Evolutionary conservation across 2,113 vertebrate genomes (phyloP).

Genomic region (Oceanites oceanicus): DNA sequence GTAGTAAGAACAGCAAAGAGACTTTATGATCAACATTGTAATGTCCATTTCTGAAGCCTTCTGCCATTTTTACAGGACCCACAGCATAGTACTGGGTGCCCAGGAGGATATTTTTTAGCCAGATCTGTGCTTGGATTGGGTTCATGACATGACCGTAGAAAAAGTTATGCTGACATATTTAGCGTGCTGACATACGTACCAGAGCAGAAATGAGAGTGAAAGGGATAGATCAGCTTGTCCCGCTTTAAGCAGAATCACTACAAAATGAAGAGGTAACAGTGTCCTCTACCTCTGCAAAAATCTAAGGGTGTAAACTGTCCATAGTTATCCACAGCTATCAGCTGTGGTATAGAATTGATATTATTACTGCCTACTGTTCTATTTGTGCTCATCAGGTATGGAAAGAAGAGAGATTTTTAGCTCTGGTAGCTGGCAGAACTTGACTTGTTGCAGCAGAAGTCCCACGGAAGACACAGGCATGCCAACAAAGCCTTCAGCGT

Average conservation of each 20-base stretch:
- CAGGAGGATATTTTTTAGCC: background rate
- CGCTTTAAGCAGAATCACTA: background rate
- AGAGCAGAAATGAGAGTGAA: background rate
- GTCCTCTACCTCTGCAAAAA: background rate
- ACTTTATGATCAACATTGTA: background rate
- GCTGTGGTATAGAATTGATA: background rate
- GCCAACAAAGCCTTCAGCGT: background rate
- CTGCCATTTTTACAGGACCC: background rate
- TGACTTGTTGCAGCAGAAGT: background rate
- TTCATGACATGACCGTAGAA: background rate
- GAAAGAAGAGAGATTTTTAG: background rate
- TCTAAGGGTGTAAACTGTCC: background rate
- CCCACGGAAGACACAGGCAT: background rate
- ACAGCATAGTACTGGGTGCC: accelerated
- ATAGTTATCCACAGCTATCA: background rate
- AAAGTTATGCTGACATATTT: background rate
- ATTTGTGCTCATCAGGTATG: background rate
- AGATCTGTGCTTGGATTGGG: background rate
- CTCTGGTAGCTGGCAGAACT: background rate
- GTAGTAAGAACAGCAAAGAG: background rate
- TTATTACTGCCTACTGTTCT: background rate
- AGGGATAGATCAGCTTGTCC: background rate
- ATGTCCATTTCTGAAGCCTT: background rate
- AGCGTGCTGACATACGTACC: accelerated
- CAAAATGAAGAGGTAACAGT: background rate